Evolutionary conservation across 2,888 invertebrate species (phyloP).

Genomic region (Callosobruchus maculatus): DNA sequence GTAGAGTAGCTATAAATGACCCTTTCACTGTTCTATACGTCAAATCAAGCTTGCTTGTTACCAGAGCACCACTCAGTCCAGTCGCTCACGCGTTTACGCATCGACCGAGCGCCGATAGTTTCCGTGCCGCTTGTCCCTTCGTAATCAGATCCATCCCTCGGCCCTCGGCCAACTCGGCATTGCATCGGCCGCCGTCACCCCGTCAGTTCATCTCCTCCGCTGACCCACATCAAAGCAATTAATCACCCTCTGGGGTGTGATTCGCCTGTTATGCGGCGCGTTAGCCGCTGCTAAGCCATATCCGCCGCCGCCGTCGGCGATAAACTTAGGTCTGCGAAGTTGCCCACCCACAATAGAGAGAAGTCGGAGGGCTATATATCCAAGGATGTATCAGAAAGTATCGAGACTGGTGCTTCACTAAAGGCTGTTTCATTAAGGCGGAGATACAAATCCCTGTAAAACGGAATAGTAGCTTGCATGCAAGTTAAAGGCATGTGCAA

Average conservation of each 20-base stretch:
- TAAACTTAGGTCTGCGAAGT: too few species aligned
- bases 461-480: too few species aligned
- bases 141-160: not conserved
- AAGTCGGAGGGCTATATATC: too few species aligned
- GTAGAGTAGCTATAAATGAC: too few species aligned
- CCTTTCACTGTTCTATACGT: too few species aligned
- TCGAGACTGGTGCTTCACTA: too few species aligned
- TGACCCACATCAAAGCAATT: not conserved
- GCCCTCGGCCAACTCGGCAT: too few species aligned
- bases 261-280: not conserved
- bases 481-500: too few species aligned
- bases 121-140: not conserved
- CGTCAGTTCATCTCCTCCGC: not conserved
- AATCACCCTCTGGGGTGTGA: not conserved
- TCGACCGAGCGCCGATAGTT: not conserved
- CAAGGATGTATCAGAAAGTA: too few species aligned
- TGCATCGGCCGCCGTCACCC: not conserved
- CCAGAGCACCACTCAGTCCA: not conserved
- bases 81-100: not conserved
- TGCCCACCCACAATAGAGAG: too few species aligned
- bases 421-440: too few species aligned
- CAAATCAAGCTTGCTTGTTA: not conserved
- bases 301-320: not conserved
- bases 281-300: not conserved
- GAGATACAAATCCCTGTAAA: too few species aligned